Conservation (phyloP, 2,113 vertebrate genomes). For the Platichthys stellatus region DNA sequence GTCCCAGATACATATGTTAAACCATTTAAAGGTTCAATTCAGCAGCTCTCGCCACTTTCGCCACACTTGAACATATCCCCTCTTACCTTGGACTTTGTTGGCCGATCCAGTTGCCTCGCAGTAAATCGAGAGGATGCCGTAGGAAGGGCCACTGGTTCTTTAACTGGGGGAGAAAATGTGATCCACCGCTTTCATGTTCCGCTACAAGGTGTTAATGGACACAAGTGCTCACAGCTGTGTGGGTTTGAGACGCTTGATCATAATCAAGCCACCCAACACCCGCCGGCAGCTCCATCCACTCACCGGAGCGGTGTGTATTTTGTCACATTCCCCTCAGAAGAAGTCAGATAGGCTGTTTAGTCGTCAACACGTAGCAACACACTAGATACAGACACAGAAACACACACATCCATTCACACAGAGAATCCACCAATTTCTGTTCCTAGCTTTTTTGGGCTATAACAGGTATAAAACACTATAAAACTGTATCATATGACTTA, state of each 20-base stretch:
- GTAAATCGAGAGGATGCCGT: slow-evolving; percentile 64
- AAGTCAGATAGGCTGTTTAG: slow-evolving; percentile 44
- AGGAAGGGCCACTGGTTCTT: slow-evolving; percentile 31
- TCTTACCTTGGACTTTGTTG: slow-evolving; percentile 53
- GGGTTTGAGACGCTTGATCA: slow-evolving; percentile 75
- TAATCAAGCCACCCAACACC: slow-evolving; percentile 30
- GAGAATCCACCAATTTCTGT: neutral
- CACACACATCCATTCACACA: neutral
- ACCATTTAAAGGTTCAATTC: slow-evolving; percentile 55
- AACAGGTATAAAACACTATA: neutral
- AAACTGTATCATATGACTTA: neutral
- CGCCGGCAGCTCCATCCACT: slow-evolving; percentile 11
- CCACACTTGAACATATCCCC: slow-evolving; percentile 60
- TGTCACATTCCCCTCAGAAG: slow-evolving; percentile 49
- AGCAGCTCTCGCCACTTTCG: slow-evolving; percentile 56
- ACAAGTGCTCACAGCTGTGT: slow-evolving; percentile 80
- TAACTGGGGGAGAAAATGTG: slow-evolving; percentile 51
- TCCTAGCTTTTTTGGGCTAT: neutral
- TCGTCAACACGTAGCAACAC: slow-evolving; percentile 14
- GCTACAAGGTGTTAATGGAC: slow-evolving; percentile 79
- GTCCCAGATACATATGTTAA: slow-evolving; percentile 59
- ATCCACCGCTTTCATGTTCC: slow-evolving; percentile 74
- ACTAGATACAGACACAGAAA: neutral
- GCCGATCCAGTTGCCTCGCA: slow-evolving; percentile 65
- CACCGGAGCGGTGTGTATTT: slow-evolving; percentile 48